These are phyloP conservation scores for Natrix natrix DNA, from an alignment of 2,797 vertebrate genomes.

Conservation along the genomic window DNA sequence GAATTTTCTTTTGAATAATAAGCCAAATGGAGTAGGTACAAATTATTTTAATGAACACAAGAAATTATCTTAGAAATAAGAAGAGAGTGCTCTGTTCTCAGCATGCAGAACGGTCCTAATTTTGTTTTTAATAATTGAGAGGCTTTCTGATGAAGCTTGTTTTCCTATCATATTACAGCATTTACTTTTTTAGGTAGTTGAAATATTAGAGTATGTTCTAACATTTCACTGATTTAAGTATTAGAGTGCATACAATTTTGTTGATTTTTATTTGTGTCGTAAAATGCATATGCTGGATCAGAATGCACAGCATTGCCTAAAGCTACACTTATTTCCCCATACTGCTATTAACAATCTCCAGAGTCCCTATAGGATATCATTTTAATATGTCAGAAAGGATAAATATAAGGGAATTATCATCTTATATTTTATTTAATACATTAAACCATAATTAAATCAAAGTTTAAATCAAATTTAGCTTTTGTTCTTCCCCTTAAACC, in stretches of 20 bases:
- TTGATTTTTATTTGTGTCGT: not conserved
- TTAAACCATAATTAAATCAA: not conserved
- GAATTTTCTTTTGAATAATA: not conserved
- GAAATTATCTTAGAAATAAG: not conserved
- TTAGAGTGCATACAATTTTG: not conserved
- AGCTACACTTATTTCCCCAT: not conserved
- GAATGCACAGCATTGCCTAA: not conserved
- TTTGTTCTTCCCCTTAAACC: not conserved
- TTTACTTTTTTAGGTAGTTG: not conserved
- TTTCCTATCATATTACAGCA: not conserved
- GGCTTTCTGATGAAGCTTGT: not conserved
- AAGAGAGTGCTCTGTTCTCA: not conserved
- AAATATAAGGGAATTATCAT: not conserved
- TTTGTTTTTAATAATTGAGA: not conserved
- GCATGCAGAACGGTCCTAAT: not conserved
- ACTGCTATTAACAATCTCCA: not conserved
- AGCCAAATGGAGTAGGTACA: not conserved
- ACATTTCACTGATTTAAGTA: not conserved
- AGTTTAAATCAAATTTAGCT: not conserved
- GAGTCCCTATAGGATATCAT: not conserved
- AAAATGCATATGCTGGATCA: not conserved
- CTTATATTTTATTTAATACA: not conserved
- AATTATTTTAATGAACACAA: not conserved
- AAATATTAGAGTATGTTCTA: not conserved
- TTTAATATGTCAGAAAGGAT: not conserved